Evolutionary conservation across 2,888 invertebrate genomes (phyloP), one percentile per base, ranked within the genome.

Genomic region (Folsomia candida): DNA sequence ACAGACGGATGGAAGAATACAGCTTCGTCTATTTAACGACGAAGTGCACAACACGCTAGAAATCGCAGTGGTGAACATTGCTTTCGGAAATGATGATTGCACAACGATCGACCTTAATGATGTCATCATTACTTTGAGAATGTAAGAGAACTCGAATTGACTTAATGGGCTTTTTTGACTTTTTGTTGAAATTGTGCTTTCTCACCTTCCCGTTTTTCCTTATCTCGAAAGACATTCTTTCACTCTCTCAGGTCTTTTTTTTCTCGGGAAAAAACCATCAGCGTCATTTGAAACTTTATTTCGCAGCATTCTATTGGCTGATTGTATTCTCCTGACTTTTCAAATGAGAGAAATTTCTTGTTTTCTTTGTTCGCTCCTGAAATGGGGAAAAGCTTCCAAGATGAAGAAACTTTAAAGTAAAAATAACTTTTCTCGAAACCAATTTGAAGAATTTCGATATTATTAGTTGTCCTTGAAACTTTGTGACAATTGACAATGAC

Each of bases 41-140:
- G 79, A 79, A 71, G 76, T 79, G 59, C 79, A 79, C 72, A 79
- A 79, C 75, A 79, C 79, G 29, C 70, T 79, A 63, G 79, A 79
- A 69, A 76, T 79, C 59, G 78, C 77, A 25, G 78, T 79, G 68
- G 79, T 75, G 54, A 79, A 79, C 67, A 78, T 79, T 73, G 78
- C 79, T 54, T 79, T 79, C 62, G 79, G 79, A 29, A 78, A 77
- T 66, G 79, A 79, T 28, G 79, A 79, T 73, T 76, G 77, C 27
- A 75, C 76, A 51, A 79, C 79, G 20, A 76, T 79, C 65, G 79
- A 79, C 70, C 78, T 79, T 67, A 76, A 74, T 69, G 79, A 79
- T 70, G 73, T 79, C 69, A 76, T 77, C 71, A 78, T 79, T 67
- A 78, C 79, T 57, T 63, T 79, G 51, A 75, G 77, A 74, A 78